A percentile compares a stretch with the other conserved stretches of the same genome.
Conservation (phyloP, 2,888 invertebrate genomes). For the Tortrix viridana region DNA sequence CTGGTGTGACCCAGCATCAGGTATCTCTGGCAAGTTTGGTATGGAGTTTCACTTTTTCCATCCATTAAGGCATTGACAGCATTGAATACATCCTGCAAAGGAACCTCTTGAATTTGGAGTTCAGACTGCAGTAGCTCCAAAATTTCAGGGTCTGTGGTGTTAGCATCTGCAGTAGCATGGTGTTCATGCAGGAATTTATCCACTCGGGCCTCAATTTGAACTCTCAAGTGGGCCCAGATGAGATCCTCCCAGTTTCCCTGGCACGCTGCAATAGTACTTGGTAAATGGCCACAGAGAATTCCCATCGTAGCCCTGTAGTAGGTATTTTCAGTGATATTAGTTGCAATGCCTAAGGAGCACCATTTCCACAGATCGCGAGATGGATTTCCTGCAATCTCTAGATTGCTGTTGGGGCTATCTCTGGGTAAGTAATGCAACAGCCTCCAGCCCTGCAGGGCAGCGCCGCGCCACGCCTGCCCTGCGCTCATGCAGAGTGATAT, state of each 20-base stretch:
- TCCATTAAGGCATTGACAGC: conserved; percentile 76
- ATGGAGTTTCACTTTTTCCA: conserved; percentile 86
- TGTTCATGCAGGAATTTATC: conserved; percentile 86
- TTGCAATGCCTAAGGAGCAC: conserved; percentile 87
- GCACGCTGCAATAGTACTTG: conserved; percentile 89
- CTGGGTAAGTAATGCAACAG: conserved; percentile 94
- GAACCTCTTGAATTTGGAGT: conserved; percentile 65
- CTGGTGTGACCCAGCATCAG: conserved; percentile 93
- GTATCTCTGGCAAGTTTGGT: conserved; percentile 92
- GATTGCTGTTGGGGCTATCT: conserved; percentile 68
- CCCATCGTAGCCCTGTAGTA: conserved; percentile 88
- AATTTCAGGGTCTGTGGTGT: conserved; percentile 70
- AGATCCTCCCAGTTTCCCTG: conserved; percentile 94
- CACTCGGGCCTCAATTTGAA: conserved; percentile 92
- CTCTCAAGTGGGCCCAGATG: conserved; percentile 94
- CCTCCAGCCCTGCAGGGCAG: conserved; percentile 95
- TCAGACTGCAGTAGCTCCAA: conserved; percentile 71
- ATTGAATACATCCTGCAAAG: conserved; percentile 72
- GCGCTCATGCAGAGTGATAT: conserved; percentile 92
- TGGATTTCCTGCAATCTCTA: conserved; percentile 92
- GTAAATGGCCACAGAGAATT: conserved; percentile 92
- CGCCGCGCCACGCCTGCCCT: conserved; percentile 96
- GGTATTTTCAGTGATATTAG: conserved; percentile 81
- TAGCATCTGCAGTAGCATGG: conserved; percentile 73
- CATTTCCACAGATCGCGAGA: conserved; percentile 92